These are phyloP conservation scores for Archilochus colubris DNA, from an alignment of 2,113 vertebrate genomes.

Conservation along the genomic window DNA sequence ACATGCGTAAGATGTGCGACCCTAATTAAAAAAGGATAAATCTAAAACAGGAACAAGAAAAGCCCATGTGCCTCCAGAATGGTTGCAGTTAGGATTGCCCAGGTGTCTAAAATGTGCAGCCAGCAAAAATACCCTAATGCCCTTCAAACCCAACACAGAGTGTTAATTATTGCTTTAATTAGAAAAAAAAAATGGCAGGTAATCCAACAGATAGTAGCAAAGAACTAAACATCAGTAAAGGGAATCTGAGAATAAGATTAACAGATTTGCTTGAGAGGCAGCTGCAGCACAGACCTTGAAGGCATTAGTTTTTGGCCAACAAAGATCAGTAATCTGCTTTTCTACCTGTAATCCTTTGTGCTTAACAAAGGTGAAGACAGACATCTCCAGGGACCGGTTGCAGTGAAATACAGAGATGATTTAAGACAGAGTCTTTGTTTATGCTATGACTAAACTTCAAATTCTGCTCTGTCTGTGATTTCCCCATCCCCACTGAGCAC, in stretches of 20 bases:
- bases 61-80: neutral
- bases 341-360: neutral
- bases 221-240: conserved; percentile 10
- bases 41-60: neutral
- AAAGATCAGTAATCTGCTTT: neutral
- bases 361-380: conserved; percentile 34
- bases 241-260: neutral
- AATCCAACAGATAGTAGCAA: conserved; percentile 6
- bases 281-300: neutral
- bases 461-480: neutral
- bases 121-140: neutral
- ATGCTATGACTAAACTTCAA: neutral
- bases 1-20: rapidly evolving
- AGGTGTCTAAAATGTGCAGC: neutral
- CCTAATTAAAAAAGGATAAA: neutral
- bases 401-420: neutral
- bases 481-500: neutral
- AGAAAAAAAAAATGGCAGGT: neutral
- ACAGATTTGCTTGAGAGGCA: conserved; percentile 19
- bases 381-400: neutral
- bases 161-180: conserved; percentile 12
- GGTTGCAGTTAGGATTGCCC: neutral
- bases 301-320: neutral
- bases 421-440: conserved; percentile 10
- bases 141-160: neutral